Conservation (phyloP, 2,888 invertebrate genomes). For the Caenorhabditis doughertyi region DNA sequence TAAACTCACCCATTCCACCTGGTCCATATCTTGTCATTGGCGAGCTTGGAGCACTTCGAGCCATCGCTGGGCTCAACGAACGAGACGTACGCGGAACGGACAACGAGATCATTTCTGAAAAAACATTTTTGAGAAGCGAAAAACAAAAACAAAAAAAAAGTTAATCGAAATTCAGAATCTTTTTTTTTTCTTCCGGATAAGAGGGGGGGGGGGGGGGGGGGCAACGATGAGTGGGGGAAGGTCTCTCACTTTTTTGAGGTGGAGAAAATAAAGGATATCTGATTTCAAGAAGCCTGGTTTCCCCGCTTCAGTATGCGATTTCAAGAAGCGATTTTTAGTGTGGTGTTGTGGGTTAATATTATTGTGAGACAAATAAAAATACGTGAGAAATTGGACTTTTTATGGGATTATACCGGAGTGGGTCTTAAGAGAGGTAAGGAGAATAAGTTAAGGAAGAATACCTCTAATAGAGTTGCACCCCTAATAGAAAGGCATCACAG, state of each 20-base stretch:
- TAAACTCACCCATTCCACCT: slow-evolving; percentile 40
- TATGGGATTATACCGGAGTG: too few species aligned
- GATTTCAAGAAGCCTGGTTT: not conserved
- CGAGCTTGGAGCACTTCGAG: slow-evolving; percentile 64
- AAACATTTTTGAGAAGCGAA: not conserved
- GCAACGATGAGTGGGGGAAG: not conserved
- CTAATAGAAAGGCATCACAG: too few species aligned
- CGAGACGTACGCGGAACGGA: slow-evolving; percentile 74
- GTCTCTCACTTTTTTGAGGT: too few species aligned
- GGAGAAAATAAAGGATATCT: too few species aligned
- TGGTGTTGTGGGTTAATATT: too few species aligned
- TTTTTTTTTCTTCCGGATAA: not conserved
- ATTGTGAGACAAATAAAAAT: too few species aligned
- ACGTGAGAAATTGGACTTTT: too few species aligned
- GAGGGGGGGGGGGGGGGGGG: not conserved
- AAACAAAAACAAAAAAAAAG: slow-evolving; percentile 19
- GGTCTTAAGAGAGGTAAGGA: too few species aligned
- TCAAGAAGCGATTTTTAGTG: too few species aligned
- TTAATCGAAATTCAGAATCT: slow-evolving; percentile 21
- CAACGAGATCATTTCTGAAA: slow-evolving; percentile 70
- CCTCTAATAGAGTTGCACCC: too few species aligned
- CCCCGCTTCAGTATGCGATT: too few species aligned
- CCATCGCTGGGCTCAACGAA: slow-evolving; percentile 71
- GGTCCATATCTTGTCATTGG: slow-evolving; percentile 61
- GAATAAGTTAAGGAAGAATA: too few species aligned